These are phyloP conservation scores for Anoura caudifer DNA, from an alignment of 2,113 vertebrate species.

Conservation along the genomic window DNA sequence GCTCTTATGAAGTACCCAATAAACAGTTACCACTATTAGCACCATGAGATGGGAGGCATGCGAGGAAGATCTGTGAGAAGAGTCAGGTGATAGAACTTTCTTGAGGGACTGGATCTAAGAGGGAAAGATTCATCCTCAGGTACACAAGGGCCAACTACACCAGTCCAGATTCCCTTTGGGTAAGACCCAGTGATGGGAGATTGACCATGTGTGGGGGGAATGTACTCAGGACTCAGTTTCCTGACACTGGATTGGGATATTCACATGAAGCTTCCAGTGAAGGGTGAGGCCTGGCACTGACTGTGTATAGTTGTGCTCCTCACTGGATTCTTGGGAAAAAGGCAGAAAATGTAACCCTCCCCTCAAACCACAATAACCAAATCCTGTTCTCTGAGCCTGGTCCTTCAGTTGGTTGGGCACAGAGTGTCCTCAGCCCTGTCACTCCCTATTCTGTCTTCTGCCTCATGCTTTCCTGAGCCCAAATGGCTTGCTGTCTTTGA, in stretches of 20 bases:
- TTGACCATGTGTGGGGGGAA: not conserved
- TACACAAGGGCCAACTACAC: not conserved
- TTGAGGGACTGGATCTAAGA: not conserved
- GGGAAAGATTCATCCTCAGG: not conserved
- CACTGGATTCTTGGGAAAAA: not conserved
- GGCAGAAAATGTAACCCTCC: not conserved
- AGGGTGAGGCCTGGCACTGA: not conserved
- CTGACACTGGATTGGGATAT: not conserved
- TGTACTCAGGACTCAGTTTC: not conserved
- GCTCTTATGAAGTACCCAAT: not conserved
- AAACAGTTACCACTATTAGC: no score
- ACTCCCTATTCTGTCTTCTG: fast-evolving
- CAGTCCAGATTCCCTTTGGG: not conserved
- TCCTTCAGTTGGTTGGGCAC: not conserved
- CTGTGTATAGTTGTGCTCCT: not conserved
- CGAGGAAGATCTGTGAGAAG: not conserved
- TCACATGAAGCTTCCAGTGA: not conserved
- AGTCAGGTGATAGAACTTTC: not conserved
- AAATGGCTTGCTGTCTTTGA: not conserved
- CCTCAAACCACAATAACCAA: not conserved
- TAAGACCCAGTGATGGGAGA: not conserved
- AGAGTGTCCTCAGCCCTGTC: not conserved
- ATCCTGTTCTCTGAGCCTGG: not conserved
- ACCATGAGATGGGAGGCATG: not conserved
- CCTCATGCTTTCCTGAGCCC: not conserved